A percentile compares a stretch with the other conserved stretches of the same genome.
Evolutionary conservation across 2,888 invertebrate genomes (phyloP).

Genomic region (Eupithecia pulchellata): DNA sequence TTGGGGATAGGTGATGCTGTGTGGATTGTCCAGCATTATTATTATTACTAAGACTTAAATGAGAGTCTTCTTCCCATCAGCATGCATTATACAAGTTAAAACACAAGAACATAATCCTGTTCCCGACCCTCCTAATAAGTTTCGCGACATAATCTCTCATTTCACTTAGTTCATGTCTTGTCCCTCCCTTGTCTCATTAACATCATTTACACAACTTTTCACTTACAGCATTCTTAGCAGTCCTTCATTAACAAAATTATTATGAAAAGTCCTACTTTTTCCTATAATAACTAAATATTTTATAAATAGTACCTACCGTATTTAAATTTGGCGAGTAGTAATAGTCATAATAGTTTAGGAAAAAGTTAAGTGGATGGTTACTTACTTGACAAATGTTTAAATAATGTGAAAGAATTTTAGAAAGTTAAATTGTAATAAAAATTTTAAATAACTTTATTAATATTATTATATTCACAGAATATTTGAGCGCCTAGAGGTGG

Average conservation of each 20-base stretch:
- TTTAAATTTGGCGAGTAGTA: too few species aligned
- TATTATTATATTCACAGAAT: too few species aligned
- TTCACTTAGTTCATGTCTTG: conserved; percentile 30
- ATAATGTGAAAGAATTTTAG: too few species aligned
- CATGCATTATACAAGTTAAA: neutral
- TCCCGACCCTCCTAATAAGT: conserved; percentile 17
- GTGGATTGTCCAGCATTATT: too few species aligned
- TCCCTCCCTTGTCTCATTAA: conserved; percentile 26
- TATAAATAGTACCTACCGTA: neutral
- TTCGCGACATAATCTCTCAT: conserved; percentile 29
- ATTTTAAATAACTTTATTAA: too few species aligned
- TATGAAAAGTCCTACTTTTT: neutral
- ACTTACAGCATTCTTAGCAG: conserved; percentile 24
- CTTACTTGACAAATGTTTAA: too few species aligned
- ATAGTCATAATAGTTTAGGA: too few species aligned
- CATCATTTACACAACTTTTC: conserved; percentile 28
- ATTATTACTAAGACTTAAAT: too few species aligned
- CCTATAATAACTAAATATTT: neutral
- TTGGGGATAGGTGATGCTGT: too few species aligned
- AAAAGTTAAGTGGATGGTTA: too few species aligned
- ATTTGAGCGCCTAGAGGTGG: too few species aligned
- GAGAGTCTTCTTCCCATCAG: neutral
- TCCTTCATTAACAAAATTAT: neutral
- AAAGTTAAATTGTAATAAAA: too few species aligned
- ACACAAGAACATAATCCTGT: neutral